phyloP scores from a whole-genome alignment of 1,140 invertebrate genomes.

The Caenorhabditis brenneri region DNA sequence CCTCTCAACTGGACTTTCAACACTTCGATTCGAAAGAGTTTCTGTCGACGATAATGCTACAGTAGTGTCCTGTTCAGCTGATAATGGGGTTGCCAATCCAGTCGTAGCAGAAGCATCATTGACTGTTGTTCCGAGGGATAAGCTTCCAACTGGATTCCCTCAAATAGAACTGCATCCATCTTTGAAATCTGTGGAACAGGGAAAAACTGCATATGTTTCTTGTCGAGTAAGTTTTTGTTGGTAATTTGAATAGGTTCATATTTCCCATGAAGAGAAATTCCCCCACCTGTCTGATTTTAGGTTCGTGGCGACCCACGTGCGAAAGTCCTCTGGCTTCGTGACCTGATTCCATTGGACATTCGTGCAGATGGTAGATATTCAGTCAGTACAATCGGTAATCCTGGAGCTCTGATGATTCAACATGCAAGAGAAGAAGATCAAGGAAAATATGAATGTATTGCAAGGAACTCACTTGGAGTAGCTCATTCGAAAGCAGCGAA shows the following conservation, averaged over 20 bases:
- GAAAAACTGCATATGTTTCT: conserved; percentile 84
- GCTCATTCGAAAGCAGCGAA: conserved; percentile 85
- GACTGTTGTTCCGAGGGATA: conserved; percentile 82
- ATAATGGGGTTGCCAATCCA: conserved; percentile 92
- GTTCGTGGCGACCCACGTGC: conserved; percentile 81
- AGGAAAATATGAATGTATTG: conserved; percentile 90
- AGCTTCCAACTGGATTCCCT: conserved; percentile 87
- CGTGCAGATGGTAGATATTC: conserved; percentile 82
- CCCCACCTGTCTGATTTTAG: conserved; percentile 3
- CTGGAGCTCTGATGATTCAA: conserved; percentile 84
- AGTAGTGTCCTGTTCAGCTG: conserved; percentile 91
- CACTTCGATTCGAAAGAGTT: conserved; percentile 90
- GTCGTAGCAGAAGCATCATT: conserved; percentile 86
- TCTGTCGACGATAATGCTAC: conserved; percentile 82
- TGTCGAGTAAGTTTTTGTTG: conserved; percentile 79
- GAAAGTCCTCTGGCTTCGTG: conserved; percentile 87
- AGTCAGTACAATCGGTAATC: conserved; percentile 79
- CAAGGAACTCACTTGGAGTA: conserved; percentile 86
- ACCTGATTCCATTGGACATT: conserved; percentile 85
- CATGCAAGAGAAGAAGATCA: conserved; percentile 87
- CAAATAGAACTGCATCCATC: conserved; percentile 83
- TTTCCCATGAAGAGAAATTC: no score
- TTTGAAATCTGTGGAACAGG: conserved; percentile 89
- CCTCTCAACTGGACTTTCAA: conserved; percentile 76
- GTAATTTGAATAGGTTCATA: not conserved